A percentile compares a stretch with the other conserved stretches of the same genome.
Evolutionary conservation across 35 echinoderm and acorn worm genomes (phyloP).

Genomic region (Lytechinus variegatus): DNA sequence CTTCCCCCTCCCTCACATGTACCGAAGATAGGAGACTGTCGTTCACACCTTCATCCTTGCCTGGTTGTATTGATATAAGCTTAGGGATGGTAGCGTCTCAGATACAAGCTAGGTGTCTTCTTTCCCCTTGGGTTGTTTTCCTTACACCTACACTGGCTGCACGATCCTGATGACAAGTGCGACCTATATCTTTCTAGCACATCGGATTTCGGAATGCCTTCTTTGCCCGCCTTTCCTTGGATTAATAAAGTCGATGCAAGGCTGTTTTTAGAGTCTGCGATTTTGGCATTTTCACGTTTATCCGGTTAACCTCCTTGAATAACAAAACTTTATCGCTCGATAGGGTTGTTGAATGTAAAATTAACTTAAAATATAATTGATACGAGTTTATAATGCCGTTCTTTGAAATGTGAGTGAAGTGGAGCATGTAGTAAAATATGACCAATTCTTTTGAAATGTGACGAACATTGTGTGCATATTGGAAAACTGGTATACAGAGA

Average conservation of each 20-base stretch:
- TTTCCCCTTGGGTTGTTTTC: slow-evolving; percentile 7
- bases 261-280: neutral
- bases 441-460: too few species aligned
- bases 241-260: neutral
- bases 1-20: neutral
- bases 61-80: slow-evolving; percentile 30
- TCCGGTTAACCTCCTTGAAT: too few species aligned
- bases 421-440: too few species aligned
- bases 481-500: too few species aligned
- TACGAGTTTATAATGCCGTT: too few species aligned
- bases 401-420: too few species aligned
- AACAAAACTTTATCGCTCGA: too few species aligned
- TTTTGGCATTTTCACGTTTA: neutral
- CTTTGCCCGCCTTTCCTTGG: neutral
- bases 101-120: slow-evolving; percentile 19
- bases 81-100: neutral
- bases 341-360: too few species aligned
- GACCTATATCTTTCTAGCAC: slow-evolving; percentile 39
- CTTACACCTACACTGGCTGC: neutral
- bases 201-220: slow-evolving; percentile 16
- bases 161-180: slow-evolving; percentile 12
- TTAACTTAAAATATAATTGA: too few species aligned
- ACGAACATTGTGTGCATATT: too few species aligned
- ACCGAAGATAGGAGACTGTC: neutral
- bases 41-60: slow-evolving; percentile 26